Percentiles rank a stretch among this genome's conserved stretches.
These are phyloP conservation scores for Exephanes ischioxanthus DNA, from an alignment of 2,888 invertebrate species.

Conservation along the genomic window DNA sequence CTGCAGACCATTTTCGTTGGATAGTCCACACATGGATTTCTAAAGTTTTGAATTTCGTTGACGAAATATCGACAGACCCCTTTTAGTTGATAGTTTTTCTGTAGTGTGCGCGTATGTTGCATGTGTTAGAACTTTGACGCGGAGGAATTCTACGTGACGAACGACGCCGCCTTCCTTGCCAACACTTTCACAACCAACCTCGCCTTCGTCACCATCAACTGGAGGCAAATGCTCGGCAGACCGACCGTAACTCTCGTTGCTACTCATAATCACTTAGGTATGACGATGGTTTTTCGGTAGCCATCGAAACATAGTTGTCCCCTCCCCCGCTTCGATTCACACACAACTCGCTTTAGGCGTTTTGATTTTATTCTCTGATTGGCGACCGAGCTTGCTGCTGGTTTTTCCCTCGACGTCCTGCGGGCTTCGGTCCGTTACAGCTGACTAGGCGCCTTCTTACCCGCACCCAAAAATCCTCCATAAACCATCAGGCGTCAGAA, in stretches of 20 bases:
- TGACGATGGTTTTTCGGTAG: constrained; percentile 75
- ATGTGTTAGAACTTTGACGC: constrained; percentile 93
- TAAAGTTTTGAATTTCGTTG: background rate
- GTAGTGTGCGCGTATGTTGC: constrained; percentile 79
- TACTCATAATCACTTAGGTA: constrained; percentile 94
- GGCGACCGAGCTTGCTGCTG: constrained; percentile 41
- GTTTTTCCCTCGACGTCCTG: constrained; percentile 17
- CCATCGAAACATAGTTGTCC: constrained; percentile 16
- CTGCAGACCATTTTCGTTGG: no score
- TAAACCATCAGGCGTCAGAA: background rate
- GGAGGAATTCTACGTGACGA: constrained; percentile 98
- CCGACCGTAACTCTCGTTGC: constrained; percentile 97
- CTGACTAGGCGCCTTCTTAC: constrained; percentile 21
- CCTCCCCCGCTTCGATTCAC: background rate
- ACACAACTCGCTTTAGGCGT: background rate
- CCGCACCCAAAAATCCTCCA: background rate
- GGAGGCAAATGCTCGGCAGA: constrained; percentile 98
- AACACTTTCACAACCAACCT: constrained; percentile 97
- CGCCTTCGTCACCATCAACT: constrained; percentile 97
- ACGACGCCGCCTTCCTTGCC: constrained; percentile 97
- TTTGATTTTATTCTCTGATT: constrained; percentile 17
- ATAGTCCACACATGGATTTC: background rate
- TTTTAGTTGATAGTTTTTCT: constrained; percentile 32
- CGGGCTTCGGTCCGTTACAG: background rate
- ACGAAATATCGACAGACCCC: background rate